Evolutionary conservation across 35 echinoderm and acorn worm genomes (phyloP), one percentile per base, ranked within the genome.

Genomic region (Lytechinus variegatus): DNA sequence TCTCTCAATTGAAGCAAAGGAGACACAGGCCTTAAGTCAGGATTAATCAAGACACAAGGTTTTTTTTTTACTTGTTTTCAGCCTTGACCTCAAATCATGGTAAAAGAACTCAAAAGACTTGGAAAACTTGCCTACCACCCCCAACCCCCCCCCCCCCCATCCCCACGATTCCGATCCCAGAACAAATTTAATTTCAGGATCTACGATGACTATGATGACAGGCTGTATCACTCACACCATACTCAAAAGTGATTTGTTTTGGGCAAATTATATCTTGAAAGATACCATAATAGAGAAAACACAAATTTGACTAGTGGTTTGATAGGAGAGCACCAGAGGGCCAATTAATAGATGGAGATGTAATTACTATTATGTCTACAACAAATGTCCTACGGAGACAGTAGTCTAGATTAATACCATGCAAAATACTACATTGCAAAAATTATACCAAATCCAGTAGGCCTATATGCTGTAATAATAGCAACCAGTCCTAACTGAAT

Each of bases 191-290:
- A 79, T 79, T 79, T 79, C 16, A 24, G 66, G 66, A 9, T 13
- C 56, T 58, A 58, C 2, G 2, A 79, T 16, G 66, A 79, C 21
- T 19, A 24, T 6, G 66, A 24, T 79, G 66, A 79, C 66, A 79
- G n/a, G 66, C 21, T 24, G 24, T 5, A 79, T 79, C 66, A 19
- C 19, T 79, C 21, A 79, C 16, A 79, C 4, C 66, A 79, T 79
- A 79, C 66, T 79, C 66, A 79, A 79, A 79, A 79, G 66, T 79
- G 66, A 79, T 79, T 79, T 79, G 66, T 79, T 79, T n/a, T 79
- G 66, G 5, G 66, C 19, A 79, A 24, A 79, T 79, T 79, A 79
- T 24, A 79, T 79, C n/a, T 79, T 79, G 66, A 79, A 79, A 79
- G 66, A 24, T 24, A n/a, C 16, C 6, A 24, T 79, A 79, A 79